Evolutionary conservation across 2,888 invertebrate species (phyloP).

Genomic region (Crossocerus cetratus): DNA sequence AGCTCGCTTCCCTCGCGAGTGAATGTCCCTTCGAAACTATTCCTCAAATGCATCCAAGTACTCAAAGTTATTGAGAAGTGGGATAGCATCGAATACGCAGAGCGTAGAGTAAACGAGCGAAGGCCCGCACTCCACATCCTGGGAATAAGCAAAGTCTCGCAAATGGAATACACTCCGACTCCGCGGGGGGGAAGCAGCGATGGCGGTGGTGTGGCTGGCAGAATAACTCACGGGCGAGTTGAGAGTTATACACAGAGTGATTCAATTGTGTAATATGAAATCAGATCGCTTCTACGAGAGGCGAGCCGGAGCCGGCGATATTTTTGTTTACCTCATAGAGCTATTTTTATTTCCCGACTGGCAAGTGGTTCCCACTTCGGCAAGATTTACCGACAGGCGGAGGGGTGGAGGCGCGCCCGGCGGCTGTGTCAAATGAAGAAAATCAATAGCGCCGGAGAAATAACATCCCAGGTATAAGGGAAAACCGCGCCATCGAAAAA

Average conservation of each 20-base stretch:
- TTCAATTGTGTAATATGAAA: conserved; percentile 30
- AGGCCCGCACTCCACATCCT: neutral
- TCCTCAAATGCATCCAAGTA: too few species aligned
- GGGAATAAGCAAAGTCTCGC: too few species aligned
- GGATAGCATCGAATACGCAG: neutral
- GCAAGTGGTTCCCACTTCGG: conserved; percentile 9
- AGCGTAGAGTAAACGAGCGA: neutral
- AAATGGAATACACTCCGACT: too few species aligned
- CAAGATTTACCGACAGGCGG: conserved; percentile 9
- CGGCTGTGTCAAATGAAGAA: conserved; percentile 53
- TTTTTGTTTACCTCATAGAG: conserved; percentile 34
- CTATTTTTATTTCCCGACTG: conserved; percentile 30
- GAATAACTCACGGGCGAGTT: too few species aligned
- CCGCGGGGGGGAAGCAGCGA: too few species aligned
- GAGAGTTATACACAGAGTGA: conserved; percentile 12
- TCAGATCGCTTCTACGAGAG: conserved; percentile 4
- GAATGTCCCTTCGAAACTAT: neutral
- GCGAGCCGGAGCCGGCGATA: conserved; percentile 16
- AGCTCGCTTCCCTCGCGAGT: neutral
- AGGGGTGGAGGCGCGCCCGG: neutral
- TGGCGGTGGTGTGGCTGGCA: too few species aligned
- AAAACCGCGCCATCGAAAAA: conserved; percentile 68
- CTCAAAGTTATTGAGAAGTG: neutral
- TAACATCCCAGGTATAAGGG: conserved; percentile 64
- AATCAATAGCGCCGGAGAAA: conserved; percentile 64